These are phyloP conservation scores for Hermodice carunculata DNA, from an alignment of 2,888 invertebrate species.

Conservation along the genomic window DNA sequence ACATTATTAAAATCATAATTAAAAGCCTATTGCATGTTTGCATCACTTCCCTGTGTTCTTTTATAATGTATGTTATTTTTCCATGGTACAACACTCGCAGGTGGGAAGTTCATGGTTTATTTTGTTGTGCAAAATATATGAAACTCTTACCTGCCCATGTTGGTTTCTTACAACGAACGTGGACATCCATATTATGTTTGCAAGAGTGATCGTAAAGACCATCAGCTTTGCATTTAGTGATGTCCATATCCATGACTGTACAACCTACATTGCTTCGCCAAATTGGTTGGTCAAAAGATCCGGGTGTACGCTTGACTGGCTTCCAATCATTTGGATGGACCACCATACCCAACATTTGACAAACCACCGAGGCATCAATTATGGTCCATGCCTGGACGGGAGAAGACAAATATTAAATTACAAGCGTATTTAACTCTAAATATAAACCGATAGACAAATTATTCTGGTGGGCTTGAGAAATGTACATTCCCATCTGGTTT, in stretches of 20 bases:
- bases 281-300: conserved; percentile 75
- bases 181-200: conserved; percentile 60
- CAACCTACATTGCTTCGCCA: conserved; percentile 86
- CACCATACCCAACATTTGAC: conserved; percentile 93
- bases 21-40: no score
- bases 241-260: conserved; percentile 89
- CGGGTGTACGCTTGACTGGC: conserved; percentile 79
- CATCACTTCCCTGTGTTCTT: no score
- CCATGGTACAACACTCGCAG: no score
- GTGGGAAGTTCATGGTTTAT: no score
- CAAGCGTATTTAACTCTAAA: background rate
- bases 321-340: conserved; percentile 94
- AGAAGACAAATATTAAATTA: background rate
- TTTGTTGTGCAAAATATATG: background rate
- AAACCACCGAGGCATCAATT: conserved; percentile 90
- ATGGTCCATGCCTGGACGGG: conserved; percentile 87
- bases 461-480: no score
- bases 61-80: no score
- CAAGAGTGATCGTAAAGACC: conserved; percentile 81
- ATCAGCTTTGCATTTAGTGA: conserved; percentile 83
- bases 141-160: conserved; percentile 69
- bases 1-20: no score
- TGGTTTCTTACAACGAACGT: conserved; percentile 66
- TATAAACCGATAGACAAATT: no score
- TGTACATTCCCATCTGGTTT: no score